Percentiles rank a stretch among this genome's conserved stretches.
Conservation (phyloP, 2,113 vertebrate genomes). For the Passer montanus region DNA sequence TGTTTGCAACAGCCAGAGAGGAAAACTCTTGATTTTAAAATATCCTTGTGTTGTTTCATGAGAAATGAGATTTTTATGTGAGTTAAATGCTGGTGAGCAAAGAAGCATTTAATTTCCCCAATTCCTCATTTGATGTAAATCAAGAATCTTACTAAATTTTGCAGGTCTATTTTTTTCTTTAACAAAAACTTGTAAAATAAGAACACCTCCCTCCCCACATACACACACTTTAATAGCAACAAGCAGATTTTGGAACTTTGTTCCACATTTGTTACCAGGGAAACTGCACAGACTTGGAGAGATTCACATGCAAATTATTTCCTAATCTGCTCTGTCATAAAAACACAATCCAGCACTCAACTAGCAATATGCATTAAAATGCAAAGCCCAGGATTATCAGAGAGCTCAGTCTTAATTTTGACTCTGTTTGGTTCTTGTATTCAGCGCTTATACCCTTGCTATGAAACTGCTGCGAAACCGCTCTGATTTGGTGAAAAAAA, state of each 20-base stretch:
- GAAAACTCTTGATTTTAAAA: not conserved
- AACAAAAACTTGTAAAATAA: not conserved
- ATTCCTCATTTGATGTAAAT: constrained; percentile 8
- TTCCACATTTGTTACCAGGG: constrained; percentile 47
- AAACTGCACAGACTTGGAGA: constrained; percentile 27
- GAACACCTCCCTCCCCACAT: not conserved
- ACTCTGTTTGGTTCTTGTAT: not conserved
- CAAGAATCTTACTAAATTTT: not conserved
- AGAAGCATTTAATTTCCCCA: not conserved
- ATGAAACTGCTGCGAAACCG: not conserved
- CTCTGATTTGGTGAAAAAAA: not conserved
- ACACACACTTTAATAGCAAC: not conserved
- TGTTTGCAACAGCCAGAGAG: not conserved
- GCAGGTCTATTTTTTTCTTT: not conserved
- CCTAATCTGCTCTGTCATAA: constrained; percentile 35
- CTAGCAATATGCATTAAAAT: constrained; percentile 24
- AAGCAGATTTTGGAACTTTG: not conserved
- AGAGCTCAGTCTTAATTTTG: not conserved
- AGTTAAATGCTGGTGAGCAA: not conserved
- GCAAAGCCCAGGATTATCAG: constrained; percentile 34
- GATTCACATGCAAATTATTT: constrained; percentile 45
- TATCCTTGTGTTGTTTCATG: not conserved
- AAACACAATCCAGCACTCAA: constrained; percentile 37
- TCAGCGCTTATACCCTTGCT: not conserved
- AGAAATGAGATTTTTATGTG: not conserved